A percentile compares a stretch with the other conserved stretches of the same genome.
Conservation (phyloP, 2,113 vertebrate species). For the Acrocephalus kingi region DNA sequence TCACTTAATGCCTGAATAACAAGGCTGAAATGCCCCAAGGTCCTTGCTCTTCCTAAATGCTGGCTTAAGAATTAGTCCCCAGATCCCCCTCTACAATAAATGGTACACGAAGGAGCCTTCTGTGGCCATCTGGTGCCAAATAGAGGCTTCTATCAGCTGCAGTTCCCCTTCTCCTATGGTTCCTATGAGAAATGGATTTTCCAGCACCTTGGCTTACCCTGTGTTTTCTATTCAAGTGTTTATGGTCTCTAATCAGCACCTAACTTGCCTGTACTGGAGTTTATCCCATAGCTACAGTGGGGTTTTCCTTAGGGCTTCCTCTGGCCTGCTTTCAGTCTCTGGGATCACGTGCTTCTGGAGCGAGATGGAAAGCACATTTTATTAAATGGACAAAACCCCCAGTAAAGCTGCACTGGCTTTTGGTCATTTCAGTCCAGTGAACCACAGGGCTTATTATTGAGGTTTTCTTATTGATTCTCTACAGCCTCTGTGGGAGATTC, state of each 20-base stretch:
- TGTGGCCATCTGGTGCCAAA: not conserved
- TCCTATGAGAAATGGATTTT: not conserved
- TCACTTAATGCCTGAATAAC: not conserved
- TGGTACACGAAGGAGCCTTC: accelerated
- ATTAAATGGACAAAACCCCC: not conserved
- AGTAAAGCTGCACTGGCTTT: constrained; percentile 2
- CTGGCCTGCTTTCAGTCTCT: constrained; percentile 48
- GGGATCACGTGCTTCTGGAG: not conserved
- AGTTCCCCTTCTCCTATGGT: not conserved
- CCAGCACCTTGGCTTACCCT: not conserved
- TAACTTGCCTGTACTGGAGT: not conserved
- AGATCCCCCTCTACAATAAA: not conserved
- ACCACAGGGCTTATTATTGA: not conserved
- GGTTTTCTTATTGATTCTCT: not conserved
- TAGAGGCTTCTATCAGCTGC: not conserved
- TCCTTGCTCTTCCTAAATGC: not conserved
- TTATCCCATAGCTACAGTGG: not conserved
- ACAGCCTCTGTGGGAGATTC: not conserved
- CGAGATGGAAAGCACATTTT: constrained; percentile 38
- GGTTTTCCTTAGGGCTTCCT: not conserved
- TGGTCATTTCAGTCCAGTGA: not conserved
- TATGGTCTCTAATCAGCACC: constrained; percentile 55
- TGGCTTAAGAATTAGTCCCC: not conserved
- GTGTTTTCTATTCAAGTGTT: constrained; percentile 40
- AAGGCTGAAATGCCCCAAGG: not conserved